phyloP scores from a whole-genome alignment of 2,113 vertebrate species.

The Nibea albiflora region DNA sequence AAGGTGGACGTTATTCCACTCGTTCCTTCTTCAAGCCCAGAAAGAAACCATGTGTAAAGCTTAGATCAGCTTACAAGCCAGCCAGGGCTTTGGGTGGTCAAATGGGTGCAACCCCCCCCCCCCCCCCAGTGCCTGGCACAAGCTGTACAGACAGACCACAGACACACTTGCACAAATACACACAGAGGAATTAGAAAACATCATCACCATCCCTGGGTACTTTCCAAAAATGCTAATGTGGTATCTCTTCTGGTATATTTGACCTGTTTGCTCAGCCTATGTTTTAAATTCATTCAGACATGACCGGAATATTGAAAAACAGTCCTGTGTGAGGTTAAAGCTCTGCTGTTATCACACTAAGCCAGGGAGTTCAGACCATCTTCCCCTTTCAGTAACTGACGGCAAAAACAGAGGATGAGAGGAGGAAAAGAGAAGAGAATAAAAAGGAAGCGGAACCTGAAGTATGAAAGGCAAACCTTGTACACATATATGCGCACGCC shows the following conservation, averaged over 20 bases:
- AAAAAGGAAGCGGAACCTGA: slow-evolving; percentile 18
- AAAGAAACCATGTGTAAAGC: slow-evolving; percentile 27
- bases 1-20: slow-evolving; percentile 5
- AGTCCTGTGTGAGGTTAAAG: slow-evolving; percentile 47
- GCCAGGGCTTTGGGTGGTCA: slow-evolving; percentile 54
- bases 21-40: background rate
- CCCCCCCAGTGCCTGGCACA: slow-evolving; percentile 51
- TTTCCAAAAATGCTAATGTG: slow-evolving; percentile 68
- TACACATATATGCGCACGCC: background rate
- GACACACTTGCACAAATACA: slow-evolving; percentile 20
- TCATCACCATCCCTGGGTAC: slow-evolving; percentile 32
- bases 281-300: slow-evolving; percentile 44
- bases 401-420: slow-evolving; percentile 23
- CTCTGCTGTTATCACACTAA: slow-evolving; percentile 60
- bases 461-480: slow-evolving; percentile 58
- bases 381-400: slow-evolving; percentile 13
- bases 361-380: slow-evolving; percentile 53
- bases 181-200: slow-evolving; percentile 46
- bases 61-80: slow-evolving; percentile 41
- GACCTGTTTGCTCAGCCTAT: slow-evolving; percentile 42
- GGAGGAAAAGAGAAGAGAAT: background rate
- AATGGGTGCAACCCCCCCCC: slow-evolving; percentile 25
- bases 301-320: slow-evolving; percentile 36
- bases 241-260: no score
- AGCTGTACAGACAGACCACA: slow-evolving; percentile 52